Evolutionary conservation across 2,888 invertebrate genomes (phyloP).

Genomic region (Nomada goodeniana): DNA sequence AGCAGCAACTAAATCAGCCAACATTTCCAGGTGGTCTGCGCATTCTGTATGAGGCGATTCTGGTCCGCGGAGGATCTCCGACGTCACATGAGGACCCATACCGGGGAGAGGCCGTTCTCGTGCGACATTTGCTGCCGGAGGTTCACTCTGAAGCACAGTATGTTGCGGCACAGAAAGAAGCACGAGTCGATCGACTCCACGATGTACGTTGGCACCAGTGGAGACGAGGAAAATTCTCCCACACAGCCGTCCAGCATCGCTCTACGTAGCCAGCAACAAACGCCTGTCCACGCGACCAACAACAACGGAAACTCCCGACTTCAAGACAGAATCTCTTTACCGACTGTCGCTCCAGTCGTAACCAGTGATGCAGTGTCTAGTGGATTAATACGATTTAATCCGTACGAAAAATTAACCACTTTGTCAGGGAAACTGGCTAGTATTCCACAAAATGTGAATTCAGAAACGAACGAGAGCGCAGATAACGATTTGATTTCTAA

Average conservation of each 20-base stretch:
- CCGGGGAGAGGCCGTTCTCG: constrained; percentile 95
- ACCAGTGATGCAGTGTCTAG: constrained; percentile 81
- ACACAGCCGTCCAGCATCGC: constrained; percentile 78
- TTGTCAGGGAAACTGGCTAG: constrained; percentile 76
- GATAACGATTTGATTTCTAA: constrained; percentile 94
- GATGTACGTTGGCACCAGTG: constrained; percentile 86
- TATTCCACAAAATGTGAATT: constrained; percentile 84
- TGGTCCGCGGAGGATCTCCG: constrained; percentile 98
- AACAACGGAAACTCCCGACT: constrained; percentile 65
- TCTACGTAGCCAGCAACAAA: constrained; percentile 76
- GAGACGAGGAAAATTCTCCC: constrained; percentile 85
- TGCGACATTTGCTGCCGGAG: constrained; percentile 95
- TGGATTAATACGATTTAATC: constrained; percentile 76
- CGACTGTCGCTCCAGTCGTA: constrained; percentile 78
- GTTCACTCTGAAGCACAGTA: constrained; percentile 97
- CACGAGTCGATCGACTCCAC: constrained; percentile 88
- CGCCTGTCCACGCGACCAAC: constrained; percentile 59
- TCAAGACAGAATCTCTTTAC: constrained; percentile 78
- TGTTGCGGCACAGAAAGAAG: constrained; percentile 96
- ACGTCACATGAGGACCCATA: constrained; percentile 97
- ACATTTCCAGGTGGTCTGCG: constrained; percentile 90
- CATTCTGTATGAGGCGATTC: constrained; percentile 96
- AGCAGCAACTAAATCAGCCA: constrained; percentile 27
- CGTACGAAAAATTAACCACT: constrained; percentile 79
- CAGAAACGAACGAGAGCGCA: constrained; percentile 86